Base-by-base conservation (phyloP, 2,797 vertebrate species). In the Scomberomorus guttatus region DNA sequence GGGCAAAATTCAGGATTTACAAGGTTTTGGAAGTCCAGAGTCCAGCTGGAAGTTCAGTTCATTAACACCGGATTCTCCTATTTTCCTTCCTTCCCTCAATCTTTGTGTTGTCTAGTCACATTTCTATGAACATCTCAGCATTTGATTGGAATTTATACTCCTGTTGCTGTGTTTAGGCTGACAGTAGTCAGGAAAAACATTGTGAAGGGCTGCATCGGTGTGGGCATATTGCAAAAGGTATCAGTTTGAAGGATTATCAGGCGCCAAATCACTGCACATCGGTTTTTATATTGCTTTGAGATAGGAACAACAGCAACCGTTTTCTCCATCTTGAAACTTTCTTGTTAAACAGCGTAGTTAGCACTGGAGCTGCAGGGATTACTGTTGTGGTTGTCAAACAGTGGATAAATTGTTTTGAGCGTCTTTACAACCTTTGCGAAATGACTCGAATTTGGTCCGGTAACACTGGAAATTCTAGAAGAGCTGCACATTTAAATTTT, bases 1-100 rank as follows among this genome's bases (percentile, higher is more conserved):
- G 32, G 13, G 58, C 52, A 24, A 24, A 71, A 18, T 58, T 1
- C 6, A 29, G 42, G 61, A 62, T 69, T 60, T 22, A 18, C 25
- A 24, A 42, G 0, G 20, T 42, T 56, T 63, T 22, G 72, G 72
- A 58, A 65, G 60, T 39, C 14, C 39, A 68, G 27, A 37, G 37
- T 37, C 37, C 37, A 37, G 10, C 11, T 37, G 37, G 37, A 37
- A 37, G 27, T 29, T 12, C 7, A 24, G 3, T 25, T 64, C 0
- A 24, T 46, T 70, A 34, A 50, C 54, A 2, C n/a, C 0, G 37
- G 75, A 66, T n/a, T 42, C 48, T 59, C 2, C 8, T 11, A 0
- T 11, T 69, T 64, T 50, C 9, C 5, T 37, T 29, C 11, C 32
- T 20, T 55, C 7, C 27, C 18, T 55, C 15, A 27, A 5, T 55